Base-by-base conservation (phyloP, 2,888 invertebrate species). In the Stenurella melanura region DNA sequence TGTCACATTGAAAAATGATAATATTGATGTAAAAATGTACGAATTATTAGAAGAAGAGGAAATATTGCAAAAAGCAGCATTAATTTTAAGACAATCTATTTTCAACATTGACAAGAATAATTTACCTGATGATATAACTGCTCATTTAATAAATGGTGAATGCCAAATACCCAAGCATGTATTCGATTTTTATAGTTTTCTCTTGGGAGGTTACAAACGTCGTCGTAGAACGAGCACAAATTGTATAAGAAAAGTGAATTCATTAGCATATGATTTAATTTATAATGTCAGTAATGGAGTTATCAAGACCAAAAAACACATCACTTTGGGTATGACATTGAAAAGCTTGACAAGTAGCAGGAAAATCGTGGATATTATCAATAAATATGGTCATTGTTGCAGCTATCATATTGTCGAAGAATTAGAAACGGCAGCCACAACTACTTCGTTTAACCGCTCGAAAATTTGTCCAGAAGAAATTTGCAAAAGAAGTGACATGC, bases 351-450 rank as follows among this genome's bases (percentile, higher is more conserved):
- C 54, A 54, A 54, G n/a, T 11, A 54, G 54, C 54, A 54, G n/a
- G 11, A 54, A 34, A 54, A 54, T 54, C 5, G 54, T 54, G 12
- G n/a, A 54, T 7, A 54, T 54, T 54, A 12, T 54, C 3, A 54
- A 54, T 54, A 54, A 54, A n/a, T 54, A 54, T n/a, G 54, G 54
- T n/a, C 54, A 54, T n/a, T 54, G 54, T n/a, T 7, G 54, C 54
- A 54, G 54, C 11, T 54, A 54, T n/a, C 21, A 26, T 19, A 77
- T 74, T 56, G 21, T 86, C 18, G 85, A 86, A 82, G 86, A 86
- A 74, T 64, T 87, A 74, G 87, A 87, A 78, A 87, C 86, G 38
- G 85, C 86, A 80, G 56, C 81, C 19, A 85, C 70, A 19, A 70
- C 70, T 75, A 58, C 76, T 18, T 42, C 75, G 9, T 54, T 63